A percentile compares a stretch with the other conserved stretches of the same genome.
Evolutionary conservation across 1,140 invertebrate species (phyloP).

Genomic region (Ericerus pela): DNA sequence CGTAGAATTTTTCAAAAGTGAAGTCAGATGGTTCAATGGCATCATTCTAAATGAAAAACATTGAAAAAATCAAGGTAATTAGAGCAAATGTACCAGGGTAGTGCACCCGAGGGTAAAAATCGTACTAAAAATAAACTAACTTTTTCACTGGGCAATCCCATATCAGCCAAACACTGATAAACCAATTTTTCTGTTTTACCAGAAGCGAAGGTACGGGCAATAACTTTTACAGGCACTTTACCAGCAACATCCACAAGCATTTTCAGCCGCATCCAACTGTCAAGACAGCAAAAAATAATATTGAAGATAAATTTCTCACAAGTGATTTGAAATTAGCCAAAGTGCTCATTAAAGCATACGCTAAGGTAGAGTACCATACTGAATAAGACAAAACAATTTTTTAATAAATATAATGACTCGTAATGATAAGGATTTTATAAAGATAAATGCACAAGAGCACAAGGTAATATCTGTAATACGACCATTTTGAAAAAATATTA

Average conservation of each 20-base stretch:
- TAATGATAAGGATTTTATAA: no score
- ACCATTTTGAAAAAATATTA: no score
- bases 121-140: conserved; percentile 33
- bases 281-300: conserved; percentile 25
- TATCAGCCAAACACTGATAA: conserved; percentile 88
- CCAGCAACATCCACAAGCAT: conserved; percentile 83
- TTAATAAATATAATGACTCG: no score
- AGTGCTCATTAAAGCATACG: no score
- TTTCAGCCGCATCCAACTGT: conserved; percentile 92
- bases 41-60: conserved; percentile 51
- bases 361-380: no score
- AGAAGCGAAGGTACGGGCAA: conserved; percentile 94
- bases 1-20: conserved; percentile 98
- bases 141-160: conserved; percentile 89
- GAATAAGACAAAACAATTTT: no score
- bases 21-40: conserved; percentile 88
- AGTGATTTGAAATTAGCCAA: no score
- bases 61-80: neutral
- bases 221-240: conserved; percentile 92
- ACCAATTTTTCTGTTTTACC: conserved; percentile 96
- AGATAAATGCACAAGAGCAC: no score
- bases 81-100: neutral
- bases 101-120: neutral
- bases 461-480: no score
- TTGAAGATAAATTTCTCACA: conserved; percentile 10